Evolutionary conservation across 2,113 vertebrate genomes (phyloP).

Genomic region (Erythrolamprus reginae): DNA sequence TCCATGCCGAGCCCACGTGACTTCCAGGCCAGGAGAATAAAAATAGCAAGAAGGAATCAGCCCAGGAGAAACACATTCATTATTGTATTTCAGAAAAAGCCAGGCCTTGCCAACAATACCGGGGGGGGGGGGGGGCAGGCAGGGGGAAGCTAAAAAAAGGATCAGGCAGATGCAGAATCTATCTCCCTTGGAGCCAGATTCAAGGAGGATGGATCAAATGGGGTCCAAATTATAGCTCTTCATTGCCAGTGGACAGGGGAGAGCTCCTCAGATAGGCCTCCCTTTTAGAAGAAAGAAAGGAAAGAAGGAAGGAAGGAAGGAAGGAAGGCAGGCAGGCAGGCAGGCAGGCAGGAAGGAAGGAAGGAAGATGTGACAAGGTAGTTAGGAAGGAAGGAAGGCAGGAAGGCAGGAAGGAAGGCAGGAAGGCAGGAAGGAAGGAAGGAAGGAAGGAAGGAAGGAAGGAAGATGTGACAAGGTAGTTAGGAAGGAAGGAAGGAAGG

Average conservation of each 20-base stretch:
- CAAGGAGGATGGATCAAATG: neutral
- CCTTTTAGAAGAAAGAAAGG: neutral
- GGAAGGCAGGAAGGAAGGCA: too few relatives aligned
- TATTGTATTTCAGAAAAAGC: constrained; percentile 13
- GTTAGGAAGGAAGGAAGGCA: too few relatives aligned
- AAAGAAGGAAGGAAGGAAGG: too few relatives aligned
- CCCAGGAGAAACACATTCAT: constrained; percentile 26
- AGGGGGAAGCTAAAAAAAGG: neutral
- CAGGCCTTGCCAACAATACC: constrained; percentile 13
- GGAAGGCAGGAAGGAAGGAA: too few relatives aligned
- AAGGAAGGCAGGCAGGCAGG: too few relatives aligned
- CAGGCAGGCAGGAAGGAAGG: accelerated
- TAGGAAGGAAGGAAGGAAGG: too few relatives aligned
- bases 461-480: too few relatives aligned
- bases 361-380: too few relatives aligned
- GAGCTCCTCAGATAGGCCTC: neutral
- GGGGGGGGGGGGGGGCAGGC: too few relatives aligned
- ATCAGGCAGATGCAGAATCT: neutral
- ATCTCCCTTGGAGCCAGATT: neutral
- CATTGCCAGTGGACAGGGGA: neutral
- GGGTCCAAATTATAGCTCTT: constrained; percentile 9
- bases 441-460: too few relatives aligned
- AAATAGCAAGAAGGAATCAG: constrained; percentile 44
- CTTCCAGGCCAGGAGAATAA: constrained; percentile 25
- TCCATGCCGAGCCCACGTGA: constrained; percentile 23